Evolutionary conservation across 2,113 vertebrate genomes (phyloP), one percentile per base, ranked within the genome.

Genomic region (Urocynchramus pylzowi): DNA sequence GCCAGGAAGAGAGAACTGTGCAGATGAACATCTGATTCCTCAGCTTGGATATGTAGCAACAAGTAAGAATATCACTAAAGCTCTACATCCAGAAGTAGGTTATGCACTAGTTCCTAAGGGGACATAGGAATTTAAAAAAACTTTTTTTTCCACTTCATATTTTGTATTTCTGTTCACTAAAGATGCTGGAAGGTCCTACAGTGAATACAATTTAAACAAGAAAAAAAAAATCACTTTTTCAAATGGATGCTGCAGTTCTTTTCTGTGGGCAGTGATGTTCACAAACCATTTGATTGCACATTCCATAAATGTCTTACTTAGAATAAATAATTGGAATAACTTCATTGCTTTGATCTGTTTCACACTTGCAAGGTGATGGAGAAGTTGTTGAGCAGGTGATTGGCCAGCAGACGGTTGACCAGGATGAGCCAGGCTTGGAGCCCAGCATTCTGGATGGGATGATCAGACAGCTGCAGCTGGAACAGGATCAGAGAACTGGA

Each of bases 331-430:
- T 2, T 33, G 18, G 9, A 73, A 42, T 65, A 2, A 42, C 13
- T 75, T 39, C 27, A 16, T 52, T 88, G 1, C 11, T 84, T 85
- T 89, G 60, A 9, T 80, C 35, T 90, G 7, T 77, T 50, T 91
- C 41, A 30, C n/a, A 26, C 78, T 91, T 94, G 12, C 42, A 96
- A 99, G 99, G 99, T 98, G 99, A 99, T 45, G 99, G 99, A 18
- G 99, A 99, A 90, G 99, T 99, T 50, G 99, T 99, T 63, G 99
- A 99, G 93, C 99, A 99, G 97, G 99, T 99, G 78, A 99, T 99
- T 97, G 99, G 99, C 86, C 99, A 99, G 54, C 99, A 99, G 91
- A 98, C 98, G 2, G 93, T 98, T 68, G 99, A 99, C 49, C 98
- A 97, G 10, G 99, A 99, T 77, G 99, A 98, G 24, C 96, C 96